Evolutionary conservation across 2,113 vertebrate species (phyloP), one percentile per base, ranked within the genome.

Genomic region (Beaufortia kweichowensis): DNA sequence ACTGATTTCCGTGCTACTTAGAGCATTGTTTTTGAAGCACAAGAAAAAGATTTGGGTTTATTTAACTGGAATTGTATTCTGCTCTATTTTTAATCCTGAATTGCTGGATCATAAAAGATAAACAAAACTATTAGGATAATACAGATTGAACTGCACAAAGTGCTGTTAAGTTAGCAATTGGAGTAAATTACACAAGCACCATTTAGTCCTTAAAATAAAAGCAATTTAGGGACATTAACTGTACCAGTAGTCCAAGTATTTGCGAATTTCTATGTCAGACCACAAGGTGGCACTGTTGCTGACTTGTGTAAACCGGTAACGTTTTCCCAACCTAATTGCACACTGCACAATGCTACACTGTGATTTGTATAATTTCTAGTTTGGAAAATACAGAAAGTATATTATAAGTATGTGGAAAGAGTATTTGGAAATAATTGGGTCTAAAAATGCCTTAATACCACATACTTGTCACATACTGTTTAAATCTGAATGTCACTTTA

Each of bases 11-110:
- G 73, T 89, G 89, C 93, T 93, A 90, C 84, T 77, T 85, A 73
- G 82, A 91, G 92, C 90, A 93, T 91, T 90, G 70, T 81, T 82
- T 82, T 77, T 70, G 73, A 33, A 85, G 85, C 85, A 90, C 67
- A 17, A 66, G 70, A 35, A 33, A 39, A 71, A 35, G 43, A 63
- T 81, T 69, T 79, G 67, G 69, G 31, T 82, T 82, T 28, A 53
- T 74, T 76, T 73, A 29, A 67, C 48, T 48, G 10, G 6, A 9
- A 67, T 50, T 31, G 14, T 53, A 68, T 69, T 55, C n/a, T 50
- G 29, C n/a, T 48, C 17, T 0, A 10, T 5, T 41, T 65, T 65
- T 43, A 43, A 3, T 69, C 31, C 6, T 12, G 14, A 69, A 69
- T 31, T 55, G 12, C 48, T 33, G 48, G 29, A 31, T 53, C 19